Percentiles rank a stretch among this genome's conserved stretches.
Conservation (phyloP, 2,797 vertebrate genomes). For the Oceanodroma leucorhoa region DNA sequence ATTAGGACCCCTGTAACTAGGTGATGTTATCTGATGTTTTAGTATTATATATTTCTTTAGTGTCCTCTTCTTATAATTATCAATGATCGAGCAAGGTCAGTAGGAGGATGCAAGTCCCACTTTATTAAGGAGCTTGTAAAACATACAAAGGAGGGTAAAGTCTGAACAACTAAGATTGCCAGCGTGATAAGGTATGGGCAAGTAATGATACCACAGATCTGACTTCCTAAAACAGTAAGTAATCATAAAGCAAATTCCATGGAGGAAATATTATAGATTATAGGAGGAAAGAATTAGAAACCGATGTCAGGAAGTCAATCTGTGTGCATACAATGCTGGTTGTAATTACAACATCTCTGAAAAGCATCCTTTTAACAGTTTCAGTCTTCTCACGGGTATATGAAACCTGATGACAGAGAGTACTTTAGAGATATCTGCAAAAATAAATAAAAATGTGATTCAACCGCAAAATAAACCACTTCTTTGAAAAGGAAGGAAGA, state of each 20-base stretch:
- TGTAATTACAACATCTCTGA: background rate
- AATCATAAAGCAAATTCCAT: background rate
- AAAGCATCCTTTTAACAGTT: background rate
- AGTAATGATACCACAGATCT: background rate
- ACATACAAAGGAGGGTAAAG: background rate
- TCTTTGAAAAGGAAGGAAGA: background rate
- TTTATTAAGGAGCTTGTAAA: background rate
- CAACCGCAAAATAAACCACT: background rate
- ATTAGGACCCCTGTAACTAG: background rate
- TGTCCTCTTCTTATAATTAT: background rate
- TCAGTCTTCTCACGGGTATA: background rate
- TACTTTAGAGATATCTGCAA: background rate
- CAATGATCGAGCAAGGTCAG: background rate
- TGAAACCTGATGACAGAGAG: background rate
- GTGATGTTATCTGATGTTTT: background rate
- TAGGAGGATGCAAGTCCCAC: background rate
- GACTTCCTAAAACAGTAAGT: background rate
- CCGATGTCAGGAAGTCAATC: background rate
- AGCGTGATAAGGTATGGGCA: background rate
- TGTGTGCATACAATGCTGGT: background rate
- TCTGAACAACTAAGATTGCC: background rate
- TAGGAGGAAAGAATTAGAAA: background rate
- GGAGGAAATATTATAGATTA: background rate
- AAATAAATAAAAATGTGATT: background rate
- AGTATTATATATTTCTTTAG: background rate